Conservation (phyloP, 2,797 vertebrate species). For the Rhinophrynus dorsalis region DNA sequence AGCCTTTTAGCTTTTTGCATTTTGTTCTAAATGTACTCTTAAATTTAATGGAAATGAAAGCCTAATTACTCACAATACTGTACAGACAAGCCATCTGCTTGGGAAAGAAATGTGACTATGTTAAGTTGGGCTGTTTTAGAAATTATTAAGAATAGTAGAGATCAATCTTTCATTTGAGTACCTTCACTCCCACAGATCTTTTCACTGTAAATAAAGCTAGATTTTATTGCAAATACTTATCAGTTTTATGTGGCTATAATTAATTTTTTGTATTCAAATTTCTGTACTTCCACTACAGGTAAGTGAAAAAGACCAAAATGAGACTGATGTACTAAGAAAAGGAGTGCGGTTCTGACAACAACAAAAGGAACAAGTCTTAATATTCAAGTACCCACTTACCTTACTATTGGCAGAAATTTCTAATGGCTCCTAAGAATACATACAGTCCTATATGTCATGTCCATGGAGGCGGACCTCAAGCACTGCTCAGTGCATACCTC, state of each 20-base stretch:
- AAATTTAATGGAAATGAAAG: slow-evolving; percentile 43
- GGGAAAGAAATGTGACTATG: slow-evolving; percentile 17
- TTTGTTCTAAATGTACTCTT: slow-evolving; percentile 42
- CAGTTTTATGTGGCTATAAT: slow-evolving; percentile 21
- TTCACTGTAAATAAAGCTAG: slow-evolving; percentile 8
- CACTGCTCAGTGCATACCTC: too few species aligned
- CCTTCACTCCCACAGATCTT: background rate
- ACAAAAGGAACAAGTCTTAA: too few species aligned
- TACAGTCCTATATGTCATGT: too few species aligned
- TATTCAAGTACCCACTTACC: too few species aligned
- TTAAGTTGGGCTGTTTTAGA: slow-evolving; percentile 19
- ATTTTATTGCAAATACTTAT: slow-evolving; percentile 14
- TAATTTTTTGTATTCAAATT: slow-evolving; percentile 21
- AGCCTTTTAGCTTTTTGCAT: slow-evolving; percentile 31
- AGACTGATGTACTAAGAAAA: too few species aligned
- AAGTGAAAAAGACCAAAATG: too few species aligned
- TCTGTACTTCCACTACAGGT: slow-evolving; percentile 2
- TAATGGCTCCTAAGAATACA: too few species aligned
- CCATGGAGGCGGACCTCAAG: too few species aligned
- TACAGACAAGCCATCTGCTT: slow-evolving; percentile 37
- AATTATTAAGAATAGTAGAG: slow-evolving; percentile 9
- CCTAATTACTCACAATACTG: slow-evolving; percentile 38
- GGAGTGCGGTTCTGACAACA: too few species aligned
- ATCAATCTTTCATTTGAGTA: background rate
- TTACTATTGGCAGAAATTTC: too few species aligned